A percentile compares a stretch with the other conserved stretches of the same genome.
phyloP scores from a whole-genome alignment of 2,888 invertebrate genomes.

The Sarcophaga subvicina region DNA sequence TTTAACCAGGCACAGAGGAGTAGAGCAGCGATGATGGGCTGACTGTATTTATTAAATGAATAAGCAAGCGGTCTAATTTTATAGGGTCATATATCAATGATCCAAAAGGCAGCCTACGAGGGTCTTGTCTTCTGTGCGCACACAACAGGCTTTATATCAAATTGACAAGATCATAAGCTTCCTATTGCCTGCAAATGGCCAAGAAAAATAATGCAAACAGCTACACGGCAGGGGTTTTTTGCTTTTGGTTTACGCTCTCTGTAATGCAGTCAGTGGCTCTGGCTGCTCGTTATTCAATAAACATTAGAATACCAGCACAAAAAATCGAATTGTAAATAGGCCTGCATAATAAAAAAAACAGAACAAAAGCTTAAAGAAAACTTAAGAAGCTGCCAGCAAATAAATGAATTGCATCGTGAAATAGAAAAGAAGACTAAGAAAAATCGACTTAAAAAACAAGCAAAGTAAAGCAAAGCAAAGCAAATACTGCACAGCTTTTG shows the following conservation, averaged over 20 bases:
- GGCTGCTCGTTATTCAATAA: conserved; percentile 61
- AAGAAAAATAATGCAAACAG: conserved; percentile 43
- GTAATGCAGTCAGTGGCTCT: neutral
- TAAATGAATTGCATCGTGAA: neutral
- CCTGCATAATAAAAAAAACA: conserved; percentile 60
- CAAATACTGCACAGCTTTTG: neutral
- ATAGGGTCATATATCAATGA: conserved; percentile 67
- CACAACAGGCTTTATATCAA: conserved; percentile 66
- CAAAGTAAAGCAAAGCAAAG: neutral
- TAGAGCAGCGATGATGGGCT: neutral
- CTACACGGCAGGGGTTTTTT: conserved; percentile 64
- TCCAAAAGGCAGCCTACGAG: conserved; percentile 14
- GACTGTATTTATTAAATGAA: conserved; percentile 58
- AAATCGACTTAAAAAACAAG: neutral
- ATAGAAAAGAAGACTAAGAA: conserved; percentile 18
- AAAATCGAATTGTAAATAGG: conserved; percentile 10
- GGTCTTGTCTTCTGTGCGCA: conserved; percentile 25
- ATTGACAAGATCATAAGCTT: conserved; percentile 69
- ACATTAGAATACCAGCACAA: conserved; percentile 54
- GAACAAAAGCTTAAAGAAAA: conserved; percentile 49
- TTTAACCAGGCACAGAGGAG: neutral
- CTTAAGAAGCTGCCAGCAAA: conserved; percentile 51
- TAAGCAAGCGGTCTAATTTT: conserved; percentile 66
- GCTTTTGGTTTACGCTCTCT: conserved; percentile 7
- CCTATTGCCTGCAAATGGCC: conserved; percentile 56